A percentile compares a stretch with the other conserved stretches of the same genome.
These are phyloP conservation scores for Rapana venosa DNA, from an alignment of 2,888 invertebrate genomes.

Conservation along the genomic window DNA sequence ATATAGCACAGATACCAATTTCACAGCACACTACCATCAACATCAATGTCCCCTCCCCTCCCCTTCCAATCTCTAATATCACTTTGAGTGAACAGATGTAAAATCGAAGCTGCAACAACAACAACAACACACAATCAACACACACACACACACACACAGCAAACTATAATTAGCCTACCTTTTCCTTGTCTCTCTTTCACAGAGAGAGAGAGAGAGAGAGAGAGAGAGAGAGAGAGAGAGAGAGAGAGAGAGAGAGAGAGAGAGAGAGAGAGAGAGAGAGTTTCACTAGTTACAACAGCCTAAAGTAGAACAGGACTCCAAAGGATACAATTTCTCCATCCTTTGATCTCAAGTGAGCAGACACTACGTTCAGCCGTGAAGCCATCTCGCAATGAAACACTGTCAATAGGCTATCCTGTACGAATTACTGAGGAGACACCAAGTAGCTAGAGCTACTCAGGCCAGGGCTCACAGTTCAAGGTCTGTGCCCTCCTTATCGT, in stretches of 20 bases:
- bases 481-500: not conserved
- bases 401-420: not conserved
- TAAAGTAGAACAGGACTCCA: not conserved
- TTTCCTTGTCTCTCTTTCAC: too few species aligned
- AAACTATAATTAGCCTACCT: too few species aligned
- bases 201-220: not conserved
- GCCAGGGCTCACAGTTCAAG: not conserved
- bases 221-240: too few species aligned
- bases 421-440: not conserved
- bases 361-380: not conserved
- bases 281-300: too few species aligned
- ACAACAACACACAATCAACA: too few species aligned
- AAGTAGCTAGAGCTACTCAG: not conserved
- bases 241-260: not conserved
- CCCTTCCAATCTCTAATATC: too few species aligned
- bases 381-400: not conserved
- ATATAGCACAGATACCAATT: too few species aligned
- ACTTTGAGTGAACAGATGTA: too few species aligned
- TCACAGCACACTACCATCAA: too few species aligned
- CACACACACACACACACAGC: too few species aligned
- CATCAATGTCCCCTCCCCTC: too few species aligned
- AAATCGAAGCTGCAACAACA: too few species aligned
- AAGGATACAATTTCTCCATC: conserved; percentile 44
- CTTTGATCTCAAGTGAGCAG: conserved; percentile 4
- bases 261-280: not conserved